Conservation (phyloP, 2,797 vertebrate genomes). For the Mormyrops attenuatus region DNA sequence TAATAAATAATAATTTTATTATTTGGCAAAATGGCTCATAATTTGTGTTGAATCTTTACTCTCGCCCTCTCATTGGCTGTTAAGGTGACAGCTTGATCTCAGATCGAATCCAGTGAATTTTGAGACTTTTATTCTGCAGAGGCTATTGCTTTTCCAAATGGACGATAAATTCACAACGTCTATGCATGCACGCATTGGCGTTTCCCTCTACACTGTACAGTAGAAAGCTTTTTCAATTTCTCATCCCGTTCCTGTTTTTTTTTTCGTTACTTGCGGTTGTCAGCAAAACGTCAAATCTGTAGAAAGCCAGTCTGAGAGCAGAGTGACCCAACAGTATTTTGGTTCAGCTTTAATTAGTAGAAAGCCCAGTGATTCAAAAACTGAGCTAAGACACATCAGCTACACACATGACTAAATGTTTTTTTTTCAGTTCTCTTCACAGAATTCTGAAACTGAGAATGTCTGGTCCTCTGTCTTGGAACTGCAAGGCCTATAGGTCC, state of each 20-base stretch:
- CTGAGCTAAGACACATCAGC: not conserved
- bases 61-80: not conserved
- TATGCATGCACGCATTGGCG: not conserved
- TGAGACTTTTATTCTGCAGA: not conserved
- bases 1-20: not conserved
- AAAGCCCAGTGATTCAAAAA: not conserved
- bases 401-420: not conserved
- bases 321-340: not conserved
- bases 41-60: not conserved
- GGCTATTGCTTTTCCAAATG: not conserved
- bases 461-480: not conserved
- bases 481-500: not conserved
- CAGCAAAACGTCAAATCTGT: not conserved
- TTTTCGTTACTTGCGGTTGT: not conserved
- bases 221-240: not conserved
- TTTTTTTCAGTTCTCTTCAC: not conserved
- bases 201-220: not conserved
- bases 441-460: constrained; percentile 1
- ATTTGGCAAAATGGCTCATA: not conserved
- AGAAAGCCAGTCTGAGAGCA: not conserved
- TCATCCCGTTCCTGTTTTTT: not conserved
- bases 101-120: not conserved
- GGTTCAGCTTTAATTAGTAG: not conserved
- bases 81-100: not conserved
- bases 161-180: not conserved